Evolutionary conservation across 2,888 invertebrate species (phyloP).

Genomic region (Microchrysa polita): DNA sequence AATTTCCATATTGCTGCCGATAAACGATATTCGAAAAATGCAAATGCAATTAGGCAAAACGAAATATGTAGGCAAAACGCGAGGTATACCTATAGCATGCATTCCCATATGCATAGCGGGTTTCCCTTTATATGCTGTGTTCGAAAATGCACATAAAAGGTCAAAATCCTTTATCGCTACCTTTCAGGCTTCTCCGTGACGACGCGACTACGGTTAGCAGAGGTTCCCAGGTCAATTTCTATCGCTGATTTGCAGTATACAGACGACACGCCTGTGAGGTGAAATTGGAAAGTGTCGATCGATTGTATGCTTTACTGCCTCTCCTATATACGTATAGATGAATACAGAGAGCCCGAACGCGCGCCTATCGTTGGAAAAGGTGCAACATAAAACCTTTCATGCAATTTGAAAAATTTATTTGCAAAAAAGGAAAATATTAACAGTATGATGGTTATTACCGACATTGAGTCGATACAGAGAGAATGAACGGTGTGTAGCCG

Average conservation of each 20-base stretch:
- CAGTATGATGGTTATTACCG: too few relatives aligned
- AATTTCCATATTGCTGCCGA: constrained; percentile 35
- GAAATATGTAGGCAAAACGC: constrained; percentile 14
- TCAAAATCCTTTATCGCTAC: too few relatives aligned
- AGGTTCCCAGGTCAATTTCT: too few relatives aligned
- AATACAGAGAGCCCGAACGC: too few relatives aligned
- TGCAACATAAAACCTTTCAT: not conserved
- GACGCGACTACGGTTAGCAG: too few relatives aligned
- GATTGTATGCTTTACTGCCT: not conserved
- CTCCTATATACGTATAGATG: not conserved
- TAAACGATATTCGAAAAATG: constrained; percentile 30
- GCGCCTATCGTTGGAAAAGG: too few relatives aligned
- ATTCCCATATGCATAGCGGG: not conserved
- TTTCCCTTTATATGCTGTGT: constrained; percentile 9
- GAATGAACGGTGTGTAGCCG: too few relatives aligned
- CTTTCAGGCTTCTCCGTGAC: too few relatives aligned
- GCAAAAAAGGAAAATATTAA: constrained; percentile 5
- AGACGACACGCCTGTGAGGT: too few relatives aligned
- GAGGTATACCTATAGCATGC: not conserved
- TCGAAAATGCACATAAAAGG: too few relatives aligned
- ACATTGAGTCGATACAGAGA: too few relatives aligned
- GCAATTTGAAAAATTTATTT: constrained; percentile 11
- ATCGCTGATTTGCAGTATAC: too few relatives aligned
- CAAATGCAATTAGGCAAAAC: constrained; percentile 32
- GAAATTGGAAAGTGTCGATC: not conserved